Percentiles rank a stretch among this genome's conserved stretches.
Evolutionary conservation across 2,888 invertebrate genomes (phyloP).

Genomic region (Drosophila cyrtoloma): DNA sequence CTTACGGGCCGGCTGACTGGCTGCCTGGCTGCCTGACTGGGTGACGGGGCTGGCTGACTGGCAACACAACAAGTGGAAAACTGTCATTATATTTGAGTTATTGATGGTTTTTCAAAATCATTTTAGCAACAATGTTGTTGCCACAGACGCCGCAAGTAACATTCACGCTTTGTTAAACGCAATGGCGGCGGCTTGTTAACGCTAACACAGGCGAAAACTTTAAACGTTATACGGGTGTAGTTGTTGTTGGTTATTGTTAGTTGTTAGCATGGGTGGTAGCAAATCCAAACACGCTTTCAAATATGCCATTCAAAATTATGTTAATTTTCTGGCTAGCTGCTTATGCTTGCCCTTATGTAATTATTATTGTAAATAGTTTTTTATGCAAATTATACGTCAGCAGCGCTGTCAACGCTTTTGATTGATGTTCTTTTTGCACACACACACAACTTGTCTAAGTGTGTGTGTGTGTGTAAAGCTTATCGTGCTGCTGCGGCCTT

Average conservation of each 20-base stretch:
- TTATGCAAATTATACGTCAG: conserved; percentile 67
- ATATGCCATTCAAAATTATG: conserved; percentile 74
- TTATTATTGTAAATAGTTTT: conserved; percentile 78
- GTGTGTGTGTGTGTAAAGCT: conserved; percentile 11
- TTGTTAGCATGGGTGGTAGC: conserved; percentile 25
- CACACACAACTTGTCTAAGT: conserved; percentile 1
- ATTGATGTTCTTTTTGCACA: conserved; percentile 58
- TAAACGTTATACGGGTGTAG: conserved; percentile 29
- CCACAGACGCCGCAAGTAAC: conserved; percentile 43
- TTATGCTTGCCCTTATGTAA: conserved; percentile 48
- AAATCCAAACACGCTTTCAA: conserved; percentile 42
- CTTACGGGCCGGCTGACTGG: conserved; percentile 48
- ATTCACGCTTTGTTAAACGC: conserved; percentile 76
- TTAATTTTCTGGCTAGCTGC: conserved; percentile 49
- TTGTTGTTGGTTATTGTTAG: conserved; percentile 5
- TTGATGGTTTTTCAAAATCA: conserved; percentile 79
- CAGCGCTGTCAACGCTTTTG: conserved; percentile 63
- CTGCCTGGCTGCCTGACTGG: not conserved
- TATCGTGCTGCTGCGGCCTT: conserved; percentile 19
- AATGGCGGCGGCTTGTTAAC: conserved; percentile 71
- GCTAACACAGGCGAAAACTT: conserved; percentile 67
- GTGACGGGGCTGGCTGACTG: conserved; percentile 23
- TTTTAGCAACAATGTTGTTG: conserved; percentile 73
- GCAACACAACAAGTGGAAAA: conserved; percentile 74
- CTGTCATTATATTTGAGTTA: conserved; percentile 82